Evolutionary conservation across 2,797 vertebrate genomes (phyloP).

Genomic region (Tarsius wallacei): DNA sequence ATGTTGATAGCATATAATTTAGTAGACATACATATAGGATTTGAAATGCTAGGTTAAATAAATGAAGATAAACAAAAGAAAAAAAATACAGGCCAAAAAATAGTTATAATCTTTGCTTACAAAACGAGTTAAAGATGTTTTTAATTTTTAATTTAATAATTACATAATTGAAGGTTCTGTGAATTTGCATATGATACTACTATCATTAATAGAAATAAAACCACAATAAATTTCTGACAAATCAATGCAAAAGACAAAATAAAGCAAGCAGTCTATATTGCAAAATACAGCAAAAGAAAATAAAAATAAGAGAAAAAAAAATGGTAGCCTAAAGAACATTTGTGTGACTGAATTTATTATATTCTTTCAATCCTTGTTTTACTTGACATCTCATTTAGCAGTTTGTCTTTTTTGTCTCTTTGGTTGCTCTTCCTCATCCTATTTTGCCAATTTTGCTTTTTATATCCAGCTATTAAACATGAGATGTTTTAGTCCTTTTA

Average conservation of each 20-base stretch:
- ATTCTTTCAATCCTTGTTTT: neutral
- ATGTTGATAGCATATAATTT: constrained; percentile 3
- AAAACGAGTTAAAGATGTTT: neutral
- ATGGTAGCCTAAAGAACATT: neutral
- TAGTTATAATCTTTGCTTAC: neutral
- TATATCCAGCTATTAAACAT: neutral
- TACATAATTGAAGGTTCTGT: neutral
- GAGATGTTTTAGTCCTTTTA: neutral
- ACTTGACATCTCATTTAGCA: neutral
- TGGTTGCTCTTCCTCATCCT: neutral
- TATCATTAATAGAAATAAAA: constrained; percentile 22
- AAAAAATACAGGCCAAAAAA: neutral
- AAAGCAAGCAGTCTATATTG: neutral
- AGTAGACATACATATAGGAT: neutral
- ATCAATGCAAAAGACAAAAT: constrained; percentile 29
- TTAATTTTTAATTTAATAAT: constrained; percentile 12
- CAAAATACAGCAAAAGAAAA: neutral
- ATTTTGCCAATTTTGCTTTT: neutral
- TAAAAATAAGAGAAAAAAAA: neutral
- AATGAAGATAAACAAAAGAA: neutral
- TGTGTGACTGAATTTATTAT: neutral
- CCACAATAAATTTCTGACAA: constrained; percentile 18
- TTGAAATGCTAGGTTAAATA: constrained; percentile 31
- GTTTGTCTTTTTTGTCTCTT: neutral
- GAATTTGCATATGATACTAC: neutral